Base-by-base conservation (phyloP, 2,113 vertebrate species). In the Bothrops jararaca region DNA sequence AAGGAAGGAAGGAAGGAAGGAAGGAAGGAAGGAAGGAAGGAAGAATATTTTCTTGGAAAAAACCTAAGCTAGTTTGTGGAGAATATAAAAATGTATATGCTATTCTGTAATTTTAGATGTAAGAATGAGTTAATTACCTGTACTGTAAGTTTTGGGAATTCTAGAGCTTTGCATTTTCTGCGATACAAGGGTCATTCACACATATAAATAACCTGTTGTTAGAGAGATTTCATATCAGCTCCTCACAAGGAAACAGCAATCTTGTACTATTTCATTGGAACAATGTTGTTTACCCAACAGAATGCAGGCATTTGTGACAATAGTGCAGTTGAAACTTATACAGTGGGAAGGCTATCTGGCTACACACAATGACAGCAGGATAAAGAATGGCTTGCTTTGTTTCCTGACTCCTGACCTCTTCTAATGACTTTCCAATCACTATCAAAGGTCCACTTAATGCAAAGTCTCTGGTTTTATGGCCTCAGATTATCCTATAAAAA, bases 241-340 rank as follows among this genome's bases (percentile, higher is more conserved):
- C 48, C 2, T 24, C 57, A 87, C 10, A 91, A 92, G 34, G 23
- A 92, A 42, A 56, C 50, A 11, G 54, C 15, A 42, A 88, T n/a
- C 60, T 10, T 23, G 13, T n/a, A 50, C 22, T 60, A 54, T 29
- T 69, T 92, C 58, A 74, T 26, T 92, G 50, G 91, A 88, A 89
- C 60, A 45, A 54, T 89, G 69, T 52, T 92, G 60, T 92, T 92
- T 60, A 74, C 50, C 69, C 60, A 92, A 89, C 86, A 89, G 58
- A 89, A 89, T 54, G 34, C 60, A 92, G 91, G 89, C 58, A 80
- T 92, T 92, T 89, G 50, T 45, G 86, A 80, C 22, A 88, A 89
- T 23, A 74, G 54, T 29, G 34, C 42, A 92, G 24, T 69, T 92
- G 45, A n/a, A 69, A 88, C 10, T 3, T 7, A 88, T 88, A 1